Conservation (phyloP, 2,797 vertebrate species). For the Lophius americanus region DNA sequence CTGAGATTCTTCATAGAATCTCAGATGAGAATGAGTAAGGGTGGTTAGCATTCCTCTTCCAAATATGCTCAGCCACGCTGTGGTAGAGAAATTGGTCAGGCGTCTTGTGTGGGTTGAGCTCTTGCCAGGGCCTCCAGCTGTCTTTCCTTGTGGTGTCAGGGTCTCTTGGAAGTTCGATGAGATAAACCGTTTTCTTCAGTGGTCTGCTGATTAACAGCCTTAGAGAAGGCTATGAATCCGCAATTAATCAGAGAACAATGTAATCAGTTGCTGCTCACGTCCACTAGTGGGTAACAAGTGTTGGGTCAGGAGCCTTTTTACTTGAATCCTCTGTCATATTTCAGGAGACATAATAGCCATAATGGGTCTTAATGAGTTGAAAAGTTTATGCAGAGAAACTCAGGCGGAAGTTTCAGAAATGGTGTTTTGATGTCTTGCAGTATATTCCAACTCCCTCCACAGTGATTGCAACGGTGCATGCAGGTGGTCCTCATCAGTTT, state of each 20-base stretch:
- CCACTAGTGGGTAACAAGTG: constrained; percentile 24
- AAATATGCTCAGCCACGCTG: not conserved
- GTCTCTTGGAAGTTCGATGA: constrained; percentile 39
- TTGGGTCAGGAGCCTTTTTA: constrained; percentile 19
- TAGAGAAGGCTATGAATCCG: constrained; percentile 25
- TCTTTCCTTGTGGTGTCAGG: constrained; percentile 9
- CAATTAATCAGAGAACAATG: not conserved
- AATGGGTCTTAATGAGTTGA: constrained; percentile 4
- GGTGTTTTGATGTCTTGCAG: not conserved
- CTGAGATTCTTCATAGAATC: too few relatives aligned
- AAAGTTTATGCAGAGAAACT: constrained; percentile 6
- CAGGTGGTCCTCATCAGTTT: constrained; percentile 4
- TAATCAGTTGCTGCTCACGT: constrained; percentile 21
- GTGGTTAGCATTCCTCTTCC: constrained; percentile 18
- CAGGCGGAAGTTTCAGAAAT: constrained; percentile 1
- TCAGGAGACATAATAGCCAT: constrained; percentile 15
- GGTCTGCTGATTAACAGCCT: constrained; percentile 6
- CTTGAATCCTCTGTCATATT: not conserved
- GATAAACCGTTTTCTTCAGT: constrained; percentile 14
- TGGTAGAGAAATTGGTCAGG: constrained; percentile 5
- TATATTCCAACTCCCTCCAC: not conserved
- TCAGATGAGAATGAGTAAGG: constrained; percentile 7
- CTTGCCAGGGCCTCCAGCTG: constrained; percentile 35
- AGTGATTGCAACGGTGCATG: constrained; percentile 8
- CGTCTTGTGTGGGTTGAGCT: constrained; percentile 21